phyloP scores from a whole-genome alignment of 2,888 invertebrate species.

The Sympetrum striolatum region DNA sequence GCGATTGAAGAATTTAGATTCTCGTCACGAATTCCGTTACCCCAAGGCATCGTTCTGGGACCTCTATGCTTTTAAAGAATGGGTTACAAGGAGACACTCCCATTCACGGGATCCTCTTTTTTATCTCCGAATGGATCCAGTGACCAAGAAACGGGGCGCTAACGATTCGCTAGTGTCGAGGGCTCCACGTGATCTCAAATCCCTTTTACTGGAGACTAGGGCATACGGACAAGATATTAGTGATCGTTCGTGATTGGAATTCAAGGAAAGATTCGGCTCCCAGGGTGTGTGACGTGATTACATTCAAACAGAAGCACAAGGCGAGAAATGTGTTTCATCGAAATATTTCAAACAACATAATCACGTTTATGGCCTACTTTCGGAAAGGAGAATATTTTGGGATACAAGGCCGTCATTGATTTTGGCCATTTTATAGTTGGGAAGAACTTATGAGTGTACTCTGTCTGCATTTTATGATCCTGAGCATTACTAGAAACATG shows the following conservation, averaged over 20 bases:
- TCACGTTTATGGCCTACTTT: too few species aligned
- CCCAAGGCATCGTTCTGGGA: conserved; percentile 25
- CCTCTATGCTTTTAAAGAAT: conserved; percentile 19
- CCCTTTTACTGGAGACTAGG: neutral
- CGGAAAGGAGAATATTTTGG: too few species aligned
- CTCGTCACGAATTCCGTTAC: conserved; percentile 13
- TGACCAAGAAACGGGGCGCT: neutral
- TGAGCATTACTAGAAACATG: too few species aligned
- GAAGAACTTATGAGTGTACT: too few species aligned
- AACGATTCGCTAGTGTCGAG: neutral
- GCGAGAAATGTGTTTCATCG: neutral
- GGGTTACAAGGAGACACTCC: neutral
- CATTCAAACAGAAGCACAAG: neutral
- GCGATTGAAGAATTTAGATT: neutral
- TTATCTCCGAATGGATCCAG: neutral
- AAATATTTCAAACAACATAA: too few species aligned
- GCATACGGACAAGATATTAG: neutral
- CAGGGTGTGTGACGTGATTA: neutral
- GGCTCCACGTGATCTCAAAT: neutral
- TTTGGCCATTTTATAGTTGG: too few species aligned
- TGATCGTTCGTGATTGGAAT: neutral
- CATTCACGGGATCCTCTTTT: conserved; percentile 4
- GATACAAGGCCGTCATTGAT: too few species aligned
- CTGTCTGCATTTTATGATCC: too few species aligned
- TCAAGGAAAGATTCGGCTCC: neutral